These are phyloP conservation scores for Barypeithes pellucidus DNA, from an alignment of 2,888 invertebrate genomes.

Conservation along the genomic window DNA sequence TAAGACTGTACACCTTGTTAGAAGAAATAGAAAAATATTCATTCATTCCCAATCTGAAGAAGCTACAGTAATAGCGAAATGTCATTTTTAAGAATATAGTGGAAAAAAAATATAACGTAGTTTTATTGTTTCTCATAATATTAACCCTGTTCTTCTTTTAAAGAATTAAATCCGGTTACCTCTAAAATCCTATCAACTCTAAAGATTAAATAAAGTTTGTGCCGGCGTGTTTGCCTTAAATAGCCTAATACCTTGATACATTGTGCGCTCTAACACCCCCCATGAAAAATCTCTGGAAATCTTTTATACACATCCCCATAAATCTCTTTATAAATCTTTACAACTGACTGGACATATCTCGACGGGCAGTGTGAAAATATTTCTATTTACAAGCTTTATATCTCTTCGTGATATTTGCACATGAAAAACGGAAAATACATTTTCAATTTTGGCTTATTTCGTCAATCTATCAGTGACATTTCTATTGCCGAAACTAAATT, in stretches of 20 bases:
- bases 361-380: constrained; percentile 47
- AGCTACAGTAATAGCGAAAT: no score
- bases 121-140: no score
- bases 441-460: constrained; percentile 53
- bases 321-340: constrained; percentile 31
- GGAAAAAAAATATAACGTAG: no score
- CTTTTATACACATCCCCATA: constrained; percentile 32
- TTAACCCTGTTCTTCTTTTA: background rate
- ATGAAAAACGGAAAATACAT: constrained; percentile 47
- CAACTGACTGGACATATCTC: constrained; percentile 43
- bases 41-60: no score
- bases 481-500: constrained; percentile 48
- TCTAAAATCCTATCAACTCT: constrained; percentile 5
- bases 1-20: no score
- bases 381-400: constrained; percentile 50
- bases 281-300: constrained; percentile 21
- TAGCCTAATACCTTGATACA: constrained; percentile 25
- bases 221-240: constrained; percentile 16
- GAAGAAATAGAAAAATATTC: no score
- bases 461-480: constrained; percentile 39
- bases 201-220: constrained; percentile 15
- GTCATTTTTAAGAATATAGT: no score
- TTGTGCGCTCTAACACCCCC: constrained; percentile 20
- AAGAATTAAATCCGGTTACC: background rate
- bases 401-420: constrained; percentile 50